These are phyloP conservation scores for Isurus oxyrinchus DNA, from an alignment of 2,113 vertebrate genomes.

Conservation along the genomic window DNA sequence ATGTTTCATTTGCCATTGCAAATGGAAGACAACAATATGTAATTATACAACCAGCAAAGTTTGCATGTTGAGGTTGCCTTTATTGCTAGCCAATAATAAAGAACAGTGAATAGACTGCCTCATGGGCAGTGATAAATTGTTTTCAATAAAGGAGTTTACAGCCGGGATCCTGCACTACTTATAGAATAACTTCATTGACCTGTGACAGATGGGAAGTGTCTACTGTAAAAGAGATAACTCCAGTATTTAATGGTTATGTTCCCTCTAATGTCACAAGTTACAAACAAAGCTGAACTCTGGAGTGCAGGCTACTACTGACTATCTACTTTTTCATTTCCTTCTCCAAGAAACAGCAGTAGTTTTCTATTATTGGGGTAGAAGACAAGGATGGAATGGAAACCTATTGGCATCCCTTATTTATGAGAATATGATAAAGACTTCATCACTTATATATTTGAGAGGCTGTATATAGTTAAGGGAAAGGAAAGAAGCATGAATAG, in stretches of 20 bases:
- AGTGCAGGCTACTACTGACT: neutral
- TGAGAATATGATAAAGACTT: neutral
- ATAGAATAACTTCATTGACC: neutral
- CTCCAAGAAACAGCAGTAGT: neutral
- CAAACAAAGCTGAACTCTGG: constrained; percentile 16
- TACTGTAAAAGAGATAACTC: neutral
- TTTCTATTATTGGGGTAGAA: neutral
- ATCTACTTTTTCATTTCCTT: neutral
- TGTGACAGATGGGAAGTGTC: constrained; percentile 13
- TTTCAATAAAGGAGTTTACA: neutral
- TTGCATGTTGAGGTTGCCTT: neutral
- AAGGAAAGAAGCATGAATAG: neutral
- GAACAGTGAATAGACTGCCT: neutral
- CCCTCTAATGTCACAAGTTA: neutral
- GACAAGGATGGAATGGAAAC: neutral
- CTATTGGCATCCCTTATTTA: neutral
- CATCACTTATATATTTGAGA: neutral
- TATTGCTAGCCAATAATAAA: neutral
- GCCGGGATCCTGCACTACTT: neutral
- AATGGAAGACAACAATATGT: neutral
- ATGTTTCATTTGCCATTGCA: neutral
- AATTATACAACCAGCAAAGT: neutral
- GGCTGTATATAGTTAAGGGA: neutral
- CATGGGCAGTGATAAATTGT: neutral
- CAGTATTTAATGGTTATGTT: neutral